phyloP scores from a whole-genome alignment of 2,797 vertebrate species.

The Myotis planiceps region DNA sequence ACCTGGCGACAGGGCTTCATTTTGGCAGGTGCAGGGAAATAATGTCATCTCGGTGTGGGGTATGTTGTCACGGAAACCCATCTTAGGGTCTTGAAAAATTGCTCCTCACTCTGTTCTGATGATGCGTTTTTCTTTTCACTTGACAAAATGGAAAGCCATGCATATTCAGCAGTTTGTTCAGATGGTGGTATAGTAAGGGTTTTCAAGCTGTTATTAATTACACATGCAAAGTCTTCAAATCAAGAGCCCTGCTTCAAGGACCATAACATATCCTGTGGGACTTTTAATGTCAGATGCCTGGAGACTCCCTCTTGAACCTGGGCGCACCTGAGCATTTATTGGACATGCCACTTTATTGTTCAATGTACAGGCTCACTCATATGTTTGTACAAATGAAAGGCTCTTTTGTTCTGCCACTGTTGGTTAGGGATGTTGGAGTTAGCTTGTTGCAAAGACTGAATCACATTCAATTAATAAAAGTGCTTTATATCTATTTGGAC shows the following conservation, averaged over 20 bases:
- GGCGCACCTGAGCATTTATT: not conserved
- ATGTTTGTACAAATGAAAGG: not conserved
- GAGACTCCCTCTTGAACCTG: not conserved
- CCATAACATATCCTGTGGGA: not conserved
- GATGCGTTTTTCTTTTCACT: not conserved
- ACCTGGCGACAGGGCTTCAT: not conserved
- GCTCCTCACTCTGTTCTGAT: not conserved
- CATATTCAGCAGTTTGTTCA: slow-evolving; percentile 12
- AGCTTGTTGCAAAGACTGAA: not conserved
- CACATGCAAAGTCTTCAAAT: slow-evolving; percentile 12
- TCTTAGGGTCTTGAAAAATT: not conserved
- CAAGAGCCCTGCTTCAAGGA: not conserved
- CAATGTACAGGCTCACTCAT: not conserved
- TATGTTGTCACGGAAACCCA: not conserved
- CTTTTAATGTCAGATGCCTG: not conserved
- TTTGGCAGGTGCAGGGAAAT: not conserved
- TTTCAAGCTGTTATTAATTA: slow-evolving; percentile 52
- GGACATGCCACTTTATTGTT: not conserved
- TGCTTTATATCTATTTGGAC: not conserved
- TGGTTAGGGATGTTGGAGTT: not conserved
- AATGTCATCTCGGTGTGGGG: not conserved
- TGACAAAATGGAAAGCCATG: not conserved
- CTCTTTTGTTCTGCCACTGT: not conserved
- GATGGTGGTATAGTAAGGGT: not conserved
- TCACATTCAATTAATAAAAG: not conserved